A percentile compares a stretch with the other conserved stretches of the same genome.
Evolutionary conservation across 2,888 invertebrate genomes (phyloP).

Genomic region (Nomada lathburiana): DNA sequence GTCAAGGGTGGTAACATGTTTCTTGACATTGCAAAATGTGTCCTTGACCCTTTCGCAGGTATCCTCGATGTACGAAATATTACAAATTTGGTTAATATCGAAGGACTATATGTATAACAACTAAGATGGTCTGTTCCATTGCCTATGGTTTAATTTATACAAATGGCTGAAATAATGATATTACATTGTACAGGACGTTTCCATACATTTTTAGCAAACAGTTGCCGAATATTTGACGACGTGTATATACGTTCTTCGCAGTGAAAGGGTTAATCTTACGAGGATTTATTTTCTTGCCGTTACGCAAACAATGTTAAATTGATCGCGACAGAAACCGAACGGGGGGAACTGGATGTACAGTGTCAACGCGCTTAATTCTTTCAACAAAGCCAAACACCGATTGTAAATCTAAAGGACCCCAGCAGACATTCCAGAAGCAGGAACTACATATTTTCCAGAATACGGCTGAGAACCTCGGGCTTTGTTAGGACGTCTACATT

Average conservation of each 20-base stretch:
- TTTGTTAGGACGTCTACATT: neutral
- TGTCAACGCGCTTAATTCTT: constrained; percentile 38
- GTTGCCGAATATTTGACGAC: too few species aligned
- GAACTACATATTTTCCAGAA: neutral
- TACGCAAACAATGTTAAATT: constrained; percentile 39
- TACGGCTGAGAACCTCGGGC: constrained; percentile 5
- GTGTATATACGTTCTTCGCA: too few species aligned
- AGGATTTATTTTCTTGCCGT: constrained; percentile 4
- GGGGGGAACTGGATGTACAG: constrained; percentile 30
- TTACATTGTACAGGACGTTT: too few species aligned
- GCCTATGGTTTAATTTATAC: too few species aligned
- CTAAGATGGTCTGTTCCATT: too few species aligned
- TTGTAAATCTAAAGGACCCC: constrained; percentile 38
- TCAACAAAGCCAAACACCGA: constrained; percentile 29
- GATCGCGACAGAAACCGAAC: constrained; percentile 25
- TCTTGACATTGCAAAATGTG: too few species aligned
- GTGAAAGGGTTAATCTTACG: neutral
- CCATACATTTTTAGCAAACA: too few species aligned
- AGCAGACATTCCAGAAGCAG: neutral
- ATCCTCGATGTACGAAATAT: neutral
- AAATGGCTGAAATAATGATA: too few species aligned
- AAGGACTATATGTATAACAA: too few species aligned
- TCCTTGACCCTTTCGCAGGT: neutral
- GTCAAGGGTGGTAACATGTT: neutral
- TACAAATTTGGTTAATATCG: too few species aligned